These are phyloP conservation scores for Crioceris asparagi DNA, from an alignment of 2,888 invertebrate species.

Conservation along the genomic window DNA sequence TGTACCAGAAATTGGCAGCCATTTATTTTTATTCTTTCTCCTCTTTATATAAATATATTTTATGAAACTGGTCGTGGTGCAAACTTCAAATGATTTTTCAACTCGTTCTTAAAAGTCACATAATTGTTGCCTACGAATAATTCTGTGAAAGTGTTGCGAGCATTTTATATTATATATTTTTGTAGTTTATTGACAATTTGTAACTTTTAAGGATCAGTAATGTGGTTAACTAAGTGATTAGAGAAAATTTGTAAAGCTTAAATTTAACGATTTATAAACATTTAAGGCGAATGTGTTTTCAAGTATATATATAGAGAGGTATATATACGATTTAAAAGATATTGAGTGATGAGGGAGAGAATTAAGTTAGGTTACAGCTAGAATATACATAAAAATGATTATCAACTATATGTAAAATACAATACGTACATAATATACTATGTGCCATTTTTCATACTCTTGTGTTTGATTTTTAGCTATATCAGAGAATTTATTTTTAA, in stretches of 20 bases:
- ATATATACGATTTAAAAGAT: constrained; percentile 36
- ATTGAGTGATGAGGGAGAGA: constrained; percentile 37
- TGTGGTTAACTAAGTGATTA: constrained; percentile 28
- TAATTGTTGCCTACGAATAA: constrained; percentile 28
- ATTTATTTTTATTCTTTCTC: constrained; percentile 6
- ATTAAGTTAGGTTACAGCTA: constrained; percentile 37
- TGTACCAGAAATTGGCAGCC: too few species aligned
- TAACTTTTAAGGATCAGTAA: constrained; percentile 24
- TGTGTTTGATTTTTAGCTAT: constrained; percentile 18
- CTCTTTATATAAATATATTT: too few species aligned
- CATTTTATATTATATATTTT: constrained; percentile 36
- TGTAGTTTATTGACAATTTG: constrained; percentile 29
- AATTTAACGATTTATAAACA: constrained; percentile 35
- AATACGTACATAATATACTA: constrained; percentile 43
- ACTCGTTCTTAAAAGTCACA: constrained; percentile 21
- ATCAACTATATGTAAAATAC: constrained; percentile 42
- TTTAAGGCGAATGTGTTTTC: constrained; percentile 39
- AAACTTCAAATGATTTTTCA: constrained; percentile 19
- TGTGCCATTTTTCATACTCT: constrained; percentile 39
- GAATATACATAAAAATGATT: constrained; percentile 36
- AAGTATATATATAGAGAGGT: constrained; percentile 36
- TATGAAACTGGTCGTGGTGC: too few species aligned
- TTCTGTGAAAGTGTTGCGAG: constrained; percentile 32
- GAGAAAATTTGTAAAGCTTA: constrained; percentile 36
- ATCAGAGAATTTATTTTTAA: too few species aligned